Percentiles rank a stretch among this genome's conserved stretches.
Evolutionary conservation across 2,797 vertebrate species (phyloP).

Genomic region (Simalia tracyae): DNA sequence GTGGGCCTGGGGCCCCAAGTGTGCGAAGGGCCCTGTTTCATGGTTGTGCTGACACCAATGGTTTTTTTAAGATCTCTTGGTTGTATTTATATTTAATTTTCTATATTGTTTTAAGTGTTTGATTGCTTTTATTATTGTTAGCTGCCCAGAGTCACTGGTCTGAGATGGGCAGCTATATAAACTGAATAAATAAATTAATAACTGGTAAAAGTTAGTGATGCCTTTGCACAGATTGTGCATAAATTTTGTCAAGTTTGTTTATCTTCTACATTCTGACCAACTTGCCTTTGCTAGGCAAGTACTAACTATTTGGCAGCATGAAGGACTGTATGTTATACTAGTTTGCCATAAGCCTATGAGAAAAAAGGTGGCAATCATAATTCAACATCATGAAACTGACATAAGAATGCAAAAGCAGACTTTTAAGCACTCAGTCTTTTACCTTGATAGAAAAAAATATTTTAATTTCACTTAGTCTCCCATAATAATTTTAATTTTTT

Average conservation of each 20-base stretch:
- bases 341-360: too few species aligned
- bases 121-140: too few species aligned
- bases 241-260: not conserved
- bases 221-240: not conserved
- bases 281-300: not conserved
- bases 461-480: not conserved
- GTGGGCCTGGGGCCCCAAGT: too few species aligned
- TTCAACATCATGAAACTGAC: not conserved
- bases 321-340: too few species aligned
- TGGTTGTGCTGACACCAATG: too few species aligned
- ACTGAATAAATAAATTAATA: too few species aligned
- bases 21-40: too few species aligned
- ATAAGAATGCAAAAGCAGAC: not conserved
- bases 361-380: not conserved
- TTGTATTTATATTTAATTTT: too few species aligned
- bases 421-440: not conserved
- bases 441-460: not conserved
- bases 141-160: too few species aligned
- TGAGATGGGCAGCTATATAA: too few species aligned
- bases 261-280: not conserved
- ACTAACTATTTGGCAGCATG: not conserved
- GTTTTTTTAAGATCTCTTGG: too few species aligned
- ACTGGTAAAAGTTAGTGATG: not conserved
- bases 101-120: too few species aligned
- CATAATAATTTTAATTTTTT: not conserved